A percentile compares a stretch with the other conserved stretches of the same genome.
Conservation (phyloP, 2,797 vertebrate genomes). For the Phrynocephalus forsythii region DNA sequence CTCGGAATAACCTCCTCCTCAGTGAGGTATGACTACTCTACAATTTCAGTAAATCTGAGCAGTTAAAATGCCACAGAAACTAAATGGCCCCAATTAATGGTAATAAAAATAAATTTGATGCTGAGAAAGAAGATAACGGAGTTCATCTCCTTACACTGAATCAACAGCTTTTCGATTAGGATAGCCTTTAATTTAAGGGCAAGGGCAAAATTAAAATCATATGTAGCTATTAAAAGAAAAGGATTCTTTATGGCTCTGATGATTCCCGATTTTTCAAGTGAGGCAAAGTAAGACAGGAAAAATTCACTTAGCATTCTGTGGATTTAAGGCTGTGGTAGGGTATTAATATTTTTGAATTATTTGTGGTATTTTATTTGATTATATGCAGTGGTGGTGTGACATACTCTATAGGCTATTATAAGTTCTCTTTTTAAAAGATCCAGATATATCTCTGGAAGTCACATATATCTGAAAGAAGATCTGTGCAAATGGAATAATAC, state of each 20-base stretch:
- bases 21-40: conserved; percentile 50
- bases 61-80: conserved; percentile 73
- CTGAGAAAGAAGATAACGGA: conserved; percentile 72
- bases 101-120: conserved; percentile 76
- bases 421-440: not conserved
- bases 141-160: conserved; percentile 73
- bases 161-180: conserved; percentile 69
- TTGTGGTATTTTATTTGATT: conserved; percentile 6
- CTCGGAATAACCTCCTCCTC: conserved; percentile 38
- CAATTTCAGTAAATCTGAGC: conserved; percentile 73
- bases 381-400: not conserved
- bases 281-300: conserved; percentile 20
- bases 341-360: conserved; percentile 18
- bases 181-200: conserved; percentile 74
- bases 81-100: conserved; percentile 75
- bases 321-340: not conserved
- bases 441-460: not conserved
- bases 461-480: not conserved
- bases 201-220: conserved; percentile 68
- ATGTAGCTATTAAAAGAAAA: conserved; percentile 54
- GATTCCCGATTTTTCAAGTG: conserved; percentile 43
- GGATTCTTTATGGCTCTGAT: conserved; percentile 53
- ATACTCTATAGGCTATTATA: not conserved
- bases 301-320: conserved; percentile 6
- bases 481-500: not conserved